These are phyloP conservation scores for Acanthurus leucopareius DNA, from an alignment of 2,797 vertebrate species.

Conservation along the genomic window DNA sequence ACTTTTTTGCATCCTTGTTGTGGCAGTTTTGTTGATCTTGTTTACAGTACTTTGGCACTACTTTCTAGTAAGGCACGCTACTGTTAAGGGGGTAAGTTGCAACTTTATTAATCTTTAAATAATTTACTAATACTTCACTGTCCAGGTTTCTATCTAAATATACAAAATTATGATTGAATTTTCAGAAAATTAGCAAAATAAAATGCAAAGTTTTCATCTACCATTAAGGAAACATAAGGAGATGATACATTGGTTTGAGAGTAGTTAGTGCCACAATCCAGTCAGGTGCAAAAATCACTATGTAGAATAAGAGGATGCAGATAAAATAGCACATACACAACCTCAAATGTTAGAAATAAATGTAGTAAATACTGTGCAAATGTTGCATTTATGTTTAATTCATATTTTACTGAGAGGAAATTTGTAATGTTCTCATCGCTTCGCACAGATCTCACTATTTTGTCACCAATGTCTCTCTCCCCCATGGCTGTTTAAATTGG, in stretches of 20 bases:
- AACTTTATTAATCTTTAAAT: neutral
- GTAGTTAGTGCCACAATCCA: no score
- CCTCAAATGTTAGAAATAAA: neutral
- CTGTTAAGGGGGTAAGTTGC: neutral
- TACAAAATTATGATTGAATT: neutral
- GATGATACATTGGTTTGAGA: neutral
- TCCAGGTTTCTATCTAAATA: neutral
- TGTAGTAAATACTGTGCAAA: neutral
- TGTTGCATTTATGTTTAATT: neutral
- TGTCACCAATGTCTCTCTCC: neutral
- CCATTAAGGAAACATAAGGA: neutral
- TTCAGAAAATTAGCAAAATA: neutral
- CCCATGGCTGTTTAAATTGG: neutral
- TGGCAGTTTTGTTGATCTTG: no score
- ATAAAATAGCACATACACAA: no score
- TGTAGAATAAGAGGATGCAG: no score
- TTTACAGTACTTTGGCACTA: no score
- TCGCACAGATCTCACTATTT: neutral
- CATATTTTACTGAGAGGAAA: neutral
- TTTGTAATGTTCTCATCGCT: neutral
- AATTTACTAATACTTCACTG: neutral
- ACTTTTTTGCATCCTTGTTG: neutral
- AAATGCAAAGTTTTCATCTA: neutral
- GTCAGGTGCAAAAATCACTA: no score
- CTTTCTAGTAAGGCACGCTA: no score